Evolutionary conservation across 2,113 vertebrate genomes (phyloP).

Genomic region (Prionailurus viverrinus): DNA sequence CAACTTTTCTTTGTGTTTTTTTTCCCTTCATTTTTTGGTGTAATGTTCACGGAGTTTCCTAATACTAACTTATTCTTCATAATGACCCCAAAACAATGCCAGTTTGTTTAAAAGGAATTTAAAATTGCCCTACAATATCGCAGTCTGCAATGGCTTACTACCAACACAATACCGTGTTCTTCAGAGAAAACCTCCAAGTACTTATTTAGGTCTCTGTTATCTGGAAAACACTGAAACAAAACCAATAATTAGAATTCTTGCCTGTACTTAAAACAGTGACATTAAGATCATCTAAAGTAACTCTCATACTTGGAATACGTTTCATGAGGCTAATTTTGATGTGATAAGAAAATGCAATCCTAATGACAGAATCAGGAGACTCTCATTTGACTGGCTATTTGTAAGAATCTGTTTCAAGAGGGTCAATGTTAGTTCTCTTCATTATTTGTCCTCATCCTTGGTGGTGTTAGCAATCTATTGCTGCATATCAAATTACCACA

Average conservation of each 20-base stretch:
- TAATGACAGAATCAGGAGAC: not conserved
- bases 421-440: not conserved
- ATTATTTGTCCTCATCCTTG: not conserved
- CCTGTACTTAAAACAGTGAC: not conserved
- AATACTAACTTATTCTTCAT: not conserved
- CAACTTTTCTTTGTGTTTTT: not conserved
- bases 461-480: not conserved
- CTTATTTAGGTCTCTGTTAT: not conserved
- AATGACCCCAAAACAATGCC: not conserved
- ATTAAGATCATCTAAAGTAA: not conserved
- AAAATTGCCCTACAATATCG: not conserved
- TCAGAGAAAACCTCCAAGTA: not conserved
- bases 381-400: not conserved
- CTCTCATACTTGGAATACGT: not conserved
- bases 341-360: not conserved
- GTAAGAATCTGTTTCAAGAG: not conserved
- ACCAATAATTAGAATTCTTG: not conserved
- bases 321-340: not conserved
- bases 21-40: not conserved
- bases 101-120: slow-evolving; percentile 16
- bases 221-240: not conserved
- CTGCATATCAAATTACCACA: not conserved
- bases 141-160: not conserved
- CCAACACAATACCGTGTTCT: not conserved
- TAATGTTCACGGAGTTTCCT: not conserved